These are phyloP conservation scores for Papilio elwesi DNA, from an alignment of 2,888 invertebrate species.

Conservation along the genomic window DNA sequence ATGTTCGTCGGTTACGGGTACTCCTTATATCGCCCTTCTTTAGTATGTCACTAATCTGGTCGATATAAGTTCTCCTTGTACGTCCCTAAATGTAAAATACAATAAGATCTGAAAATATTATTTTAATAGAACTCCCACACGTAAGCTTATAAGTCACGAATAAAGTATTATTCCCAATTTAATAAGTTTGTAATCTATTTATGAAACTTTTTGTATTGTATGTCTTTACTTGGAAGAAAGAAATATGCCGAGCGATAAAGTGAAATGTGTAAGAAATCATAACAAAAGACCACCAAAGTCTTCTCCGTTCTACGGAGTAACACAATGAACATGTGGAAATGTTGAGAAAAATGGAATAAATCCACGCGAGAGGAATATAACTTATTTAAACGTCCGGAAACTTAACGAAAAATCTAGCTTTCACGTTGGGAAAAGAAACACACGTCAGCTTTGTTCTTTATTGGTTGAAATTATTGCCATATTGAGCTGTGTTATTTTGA, in stretches of 20 bases:
- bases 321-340: constrained; percentile 25
- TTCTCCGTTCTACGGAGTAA: constrained; percentile 1
- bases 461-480: constrained; percentile 1
- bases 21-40: no score
- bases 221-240: background rate
- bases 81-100: no score
- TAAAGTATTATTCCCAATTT: no score
- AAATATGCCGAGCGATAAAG: background rate
- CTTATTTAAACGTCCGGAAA: constrained; percentile 26
- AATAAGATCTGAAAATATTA: no score
- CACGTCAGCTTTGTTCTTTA: constrained; percentile 13
- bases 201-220: background rate
- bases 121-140: no score
- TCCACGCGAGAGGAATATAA: constrained; percentile 13
- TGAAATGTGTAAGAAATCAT: constrained; percentile 15
- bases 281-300: constrained; percentile 15
- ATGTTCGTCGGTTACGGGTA: no score
- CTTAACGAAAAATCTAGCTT: constrained; percentile 16
- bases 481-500: background rate
- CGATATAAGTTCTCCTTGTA: no score
- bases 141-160: no score
- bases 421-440: constrained; percentile 9
- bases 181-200: no score
- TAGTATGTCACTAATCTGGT: no score
- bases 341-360: constrained; percentile 21